phyloP scores from a whole-genome alignment of 2,888 invertebrate species.

The Plusia festucae region DNA sequence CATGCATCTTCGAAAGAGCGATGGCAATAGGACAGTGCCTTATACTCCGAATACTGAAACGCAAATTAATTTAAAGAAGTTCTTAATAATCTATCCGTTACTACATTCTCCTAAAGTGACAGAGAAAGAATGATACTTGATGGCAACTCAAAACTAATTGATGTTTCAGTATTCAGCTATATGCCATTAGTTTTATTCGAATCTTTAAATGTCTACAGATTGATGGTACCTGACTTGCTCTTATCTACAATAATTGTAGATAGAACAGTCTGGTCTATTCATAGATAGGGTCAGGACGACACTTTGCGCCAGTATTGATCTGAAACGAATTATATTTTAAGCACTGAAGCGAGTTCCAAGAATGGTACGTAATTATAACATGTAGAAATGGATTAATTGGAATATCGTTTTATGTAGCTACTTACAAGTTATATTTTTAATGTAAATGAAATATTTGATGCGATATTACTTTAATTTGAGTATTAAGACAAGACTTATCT shows the following conservation, averaged over 20 bases:
- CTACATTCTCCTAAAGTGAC: too few relatives aligned
- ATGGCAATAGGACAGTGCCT: too few relatives aligned
- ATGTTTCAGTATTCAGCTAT: too few relatives aligned
- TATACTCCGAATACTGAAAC: too few relatives aligned
- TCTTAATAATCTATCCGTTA: too few relatives aligned
- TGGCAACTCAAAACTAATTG: too few relatives aligned
- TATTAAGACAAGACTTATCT: too few relatives aligned
- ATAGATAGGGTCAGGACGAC: conserved; percentile 9
- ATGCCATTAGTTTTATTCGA: background rate
- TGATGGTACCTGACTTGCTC: background rate
- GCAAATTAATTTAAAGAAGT: too few relatives aligned
- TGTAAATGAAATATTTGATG: too few relatives aligned
- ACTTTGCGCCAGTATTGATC: conserved; percentile 35
- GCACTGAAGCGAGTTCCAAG: conserved; percentile 16
- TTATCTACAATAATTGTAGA: background rate
- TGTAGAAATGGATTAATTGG: background rate
- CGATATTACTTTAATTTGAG: too few relatives aligned
- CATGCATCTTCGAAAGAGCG: too few relatives aligned
- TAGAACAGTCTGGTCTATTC: conserved; percentile 28
- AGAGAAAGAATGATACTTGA: too few relatives aligned
- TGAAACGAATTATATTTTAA: conserved; percentile 30
- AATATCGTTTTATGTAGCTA: background rate
- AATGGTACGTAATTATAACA: background rate
- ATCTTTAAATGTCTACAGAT: background rate
- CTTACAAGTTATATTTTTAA: background rate